These are phyloP conservation scores for Thymelicus lineola DNA, from an alignment of 2,888 invertebrate species.

Conservation along the genomic window DNA sequence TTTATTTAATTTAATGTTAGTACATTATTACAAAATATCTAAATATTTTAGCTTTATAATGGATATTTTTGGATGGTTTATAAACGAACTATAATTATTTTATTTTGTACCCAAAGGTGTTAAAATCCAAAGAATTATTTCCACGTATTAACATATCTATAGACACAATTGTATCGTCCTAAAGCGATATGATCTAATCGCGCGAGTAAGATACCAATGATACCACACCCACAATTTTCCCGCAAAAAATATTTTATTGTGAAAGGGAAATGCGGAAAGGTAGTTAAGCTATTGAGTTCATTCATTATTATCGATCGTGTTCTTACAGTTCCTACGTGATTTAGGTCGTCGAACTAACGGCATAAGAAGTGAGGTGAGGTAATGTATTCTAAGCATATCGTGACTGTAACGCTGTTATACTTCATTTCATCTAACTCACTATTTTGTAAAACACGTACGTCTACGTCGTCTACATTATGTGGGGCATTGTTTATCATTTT, in stretches of 20 bases:
- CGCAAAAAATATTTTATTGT: constrained; percentile 5
- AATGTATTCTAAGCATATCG: constrained; percentile 58
- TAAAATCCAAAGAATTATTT: no score
- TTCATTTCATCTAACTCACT: constrained; percentile 41
- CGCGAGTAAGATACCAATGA: no score
- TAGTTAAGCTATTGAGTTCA: constrained; percentile 45
- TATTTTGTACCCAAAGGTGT: no score
- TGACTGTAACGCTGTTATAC: constrained; percentile 52
- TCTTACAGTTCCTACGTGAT: constrained; percentile 23
- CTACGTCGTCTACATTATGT: neutral
- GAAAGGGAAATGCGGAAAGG: constrained; percentile 23
- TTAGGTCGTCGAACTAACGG: constrained; percentile 77
- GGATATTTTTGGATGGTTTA: no score
- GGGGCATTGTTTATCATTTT: neutral
- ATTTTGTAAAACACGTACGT: neutral
- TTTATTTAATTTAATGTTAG: no score
- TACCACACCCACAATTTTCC: neutral
- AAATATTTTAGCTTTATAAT: no score
- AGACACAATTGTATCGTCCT: no score
- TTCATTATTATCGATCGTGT: constrained; percentile 48
- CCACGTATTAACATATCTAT: no score
- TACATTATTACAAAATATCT: no score
- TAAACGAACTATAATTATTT: no score
- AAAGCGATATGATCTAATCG: no score
- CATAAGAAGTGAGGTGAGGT: constrained; percentile 59